Evolutionary conservation across 2,888 invertebrate genomes (phyloP).

Genomic region (Rosalia funebris): DNA sequence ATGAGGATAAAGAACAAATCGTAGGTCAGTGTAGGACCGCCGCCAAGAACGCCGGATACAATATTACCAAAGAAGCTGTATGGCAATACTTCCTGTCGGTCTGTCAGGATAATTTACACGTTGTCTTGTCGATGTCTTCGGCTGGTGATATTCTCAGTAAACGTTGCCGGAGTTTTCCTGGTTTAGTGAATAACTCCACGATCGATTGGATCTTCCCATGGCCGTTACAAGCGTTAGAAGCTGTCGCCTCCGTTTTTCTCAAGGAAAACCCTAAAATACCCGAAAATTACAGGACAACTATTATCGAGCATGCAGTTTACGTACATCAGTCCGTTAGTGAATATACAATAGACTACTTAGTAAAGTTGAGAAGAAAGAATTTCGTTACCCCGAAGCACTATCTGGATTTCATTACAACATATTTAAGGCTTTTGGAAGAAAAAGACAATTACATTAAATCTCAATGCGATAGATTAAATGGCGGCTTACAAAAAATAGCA

Average conservation of each 20-base stretch:
- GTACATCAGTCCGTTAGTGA: constrained; percentile 81
- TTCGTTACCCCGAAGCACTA: constrained; percentile 94
- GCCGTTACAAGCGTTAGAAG: constrained; percentile 88
- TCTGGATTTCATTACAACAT: constrained; percentile 85
- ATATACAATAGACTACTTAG: constrained; percentile 78
- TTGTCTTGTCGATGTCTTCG: constrained; percentile 92
- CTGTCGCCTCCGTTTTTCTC: constrained; percentile 87
- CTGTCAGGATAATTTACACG: constrained; percentile 85
- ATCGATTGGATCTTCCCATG: constrained; percentile 96
- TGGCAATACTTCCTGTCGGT: constrained; percentile 86
- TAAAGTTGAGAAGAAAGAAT: constrained; percentile 81
- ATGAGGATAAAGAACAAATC: constrained; percentile 88
- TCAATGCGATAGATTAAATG: constrained; percentile 76
- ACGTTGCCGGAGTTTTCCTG: constrained; percentile 90
- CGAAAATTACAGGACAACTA: constrained; percentile 67
- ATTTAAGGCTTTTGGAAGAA: constrained; percentile 79
- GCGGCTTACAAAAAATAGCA: constrained; percentile 83
- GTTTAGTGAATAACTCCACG: constrained; percentile 89
- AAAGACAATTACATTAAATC: constrained; percentile 71
- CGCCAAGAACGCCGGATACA: constrained; percentile 77
- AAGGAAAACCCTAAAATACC: constrained; percentile 69
- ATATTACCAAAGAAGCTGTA: constrained; percentile 81
- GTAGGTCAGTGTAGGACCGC: constrained; percentile 75
- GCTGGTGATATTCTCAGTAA: constrained; percentile 84
- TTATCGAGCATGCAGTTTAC: constrained; percentile 87